Evolutionary conservation across 2,888 invertebrate genomes (phyloP).

Genomic region (Beris morrisii): DNA sequence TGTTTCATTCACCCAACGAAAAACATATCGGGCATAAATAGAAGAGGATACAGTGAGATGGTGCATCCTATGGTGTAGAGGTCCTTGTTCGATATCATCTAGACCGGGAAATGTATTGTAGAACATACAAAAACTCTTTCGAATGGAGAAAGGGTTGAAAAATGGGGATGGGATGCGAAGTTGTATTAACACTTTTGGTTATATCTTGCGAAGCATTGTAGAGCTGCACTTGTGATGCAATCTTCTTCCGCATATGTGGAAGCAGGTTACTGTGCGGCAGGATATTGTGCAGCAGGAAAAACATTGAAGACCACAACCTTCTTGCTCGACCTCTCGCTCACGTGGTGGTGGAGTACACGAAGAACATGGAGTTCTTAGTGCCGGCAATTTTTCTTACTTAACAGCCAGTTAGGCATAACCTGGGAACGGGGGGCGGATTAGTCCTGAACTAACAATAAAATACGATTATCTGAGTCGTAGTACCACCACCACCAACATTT

Average conservation of each 20-base stretch:
- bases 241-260: too few relatives aligned
- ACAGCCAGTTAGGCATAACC: conserved; percentile 12
- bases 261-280: too few relatives aligned
- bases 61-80: not conserved
- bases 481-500: not conserved
- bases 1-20: not conserved
- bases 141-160: too few relatives aligned
- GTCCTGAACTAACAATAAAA: conserved; percentile 34
- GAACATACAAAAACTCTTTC: conserved; percentile 30
- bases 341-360: too few relatives aligned
- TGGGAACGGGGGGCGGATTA: conserved; percentile 7
- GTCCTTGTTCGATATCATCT: conserved; percentile 39
- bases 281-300: too few relatives aligned
- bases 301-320: too few relatives aligned
- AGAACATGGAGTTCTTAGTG: conserved; percentile 1
- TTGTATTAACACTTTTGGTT: too few relatives aligned
- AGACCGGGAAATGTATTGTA: conserved; percentile 40
- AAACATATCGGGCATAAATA: conserved; percentile 24
- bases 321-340: too few relatives aligned
- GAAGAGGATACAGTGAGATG: not conserved
- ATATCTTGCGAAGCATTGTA: too few relatives aligned
- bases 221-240: too few relatives aligned
- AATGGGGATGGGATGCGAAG: too few relatives aligned
- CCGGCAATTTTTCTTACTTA: conserved; percentile 15
- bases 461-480: conserved; percentile 30